phyloP scores from a whole-genome alignment of 1,140 invertebrate genomes.

The Aphelinus atriplicis region DNA sequence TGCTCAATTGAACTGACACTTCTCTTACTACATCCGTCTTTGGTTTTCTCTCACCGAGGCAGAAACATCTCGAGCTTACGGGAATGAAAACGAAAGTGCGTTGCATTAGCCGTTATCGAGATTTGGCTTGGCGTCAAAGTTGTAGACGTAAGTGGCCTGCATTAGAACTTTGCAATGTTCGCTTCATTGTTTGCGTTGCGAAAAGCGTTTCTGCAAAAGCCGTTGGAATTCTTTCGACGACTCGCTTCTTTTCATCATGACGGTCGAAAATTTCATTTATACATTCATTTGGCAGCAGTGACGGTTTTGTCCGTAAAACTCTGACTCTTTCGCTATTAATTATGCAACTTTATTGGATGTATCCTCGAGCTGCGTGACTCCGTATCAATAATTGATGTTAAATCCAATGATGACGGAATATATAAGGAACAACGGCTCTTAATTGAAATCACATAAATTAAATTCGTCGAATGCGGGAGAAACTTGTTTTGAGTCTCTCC shows the following conservation, averaged over 20 bases:
- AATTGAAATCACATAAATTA: too few relatives aligned
- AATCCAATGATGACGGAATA: too few relatives aligned
- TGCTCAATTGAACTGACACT: too few relatives aligned
- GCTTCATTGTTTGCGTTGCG: neutral
- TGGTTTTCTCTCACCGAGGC: neutral
- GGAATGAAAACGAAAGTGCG: conserved; percentile 12
- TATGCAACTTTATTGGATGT: too few relatives aligned
- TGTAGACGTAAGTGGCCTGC: neutral
- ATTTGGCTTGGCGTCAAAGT: conserved; percentile 14
- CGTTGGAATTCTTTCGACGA: neutral
- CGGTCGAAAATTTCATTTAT: neutral
- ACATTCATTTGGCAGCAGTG: too few relatives aligned
- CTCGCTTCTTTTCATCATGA: neutral
- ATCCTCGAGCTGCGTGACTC: too few relatives aligned
- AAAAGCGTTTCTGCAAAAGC: neutral
- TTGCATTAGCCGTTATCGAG: neutral
- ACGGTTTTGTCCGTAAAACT: too few relatives aligned
- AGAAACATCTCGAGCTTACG: neutral
- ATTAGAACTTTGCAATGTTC: neutral
- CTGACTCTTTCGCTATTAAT: too few relatives aligned
- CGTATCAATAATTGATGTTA: too few relatives aligned
- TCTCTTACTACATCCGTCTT: neutral
- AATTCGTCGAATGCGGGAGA: too few relatives aligned
- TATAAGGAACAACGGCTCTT: too few relatives aligned
- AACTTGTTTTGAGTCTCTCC: too few relatives aligned